Evolutionary conservation across 2,113 vertebrate species (phyloP).

Genomic region (Helogale parvula): DNA sequence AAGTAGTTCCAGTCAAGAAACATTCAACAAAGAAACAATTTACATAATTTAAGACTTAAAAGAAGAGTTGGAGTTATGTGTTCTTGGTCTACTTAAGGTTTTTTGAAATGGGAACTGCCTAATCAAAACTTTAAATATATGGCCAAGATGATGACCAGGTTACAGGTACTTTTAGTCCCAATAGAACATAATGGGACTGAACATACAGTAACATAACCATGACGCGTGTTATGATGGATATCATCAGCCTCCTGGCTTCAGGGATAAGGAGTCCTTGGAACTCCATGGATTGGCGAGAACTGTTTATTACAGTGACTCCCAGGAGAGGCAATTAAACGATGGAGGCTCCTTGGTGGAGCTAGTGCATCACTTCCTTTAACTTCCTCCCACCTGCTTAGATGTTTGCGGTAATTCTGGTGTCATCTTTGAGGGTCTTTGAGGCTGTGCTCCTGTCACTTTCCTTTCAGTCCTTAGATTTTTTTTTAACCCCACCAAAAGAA

Average conservation of each 20-base stretch:
- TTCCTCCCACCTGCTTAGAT: neutral
- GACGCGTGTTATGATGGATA: neutral
- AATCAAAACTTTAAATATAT: neutral
- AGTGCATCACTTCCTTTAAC: neutral
- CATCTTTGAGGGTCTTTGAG: neutral
- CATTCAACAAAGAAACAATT: neutral
- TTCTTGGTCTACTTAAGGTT: neutral
- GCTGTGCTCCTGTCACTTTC: neutral
- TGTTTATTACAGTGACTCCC: neutral
- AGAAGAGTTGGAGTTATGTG: neutral
- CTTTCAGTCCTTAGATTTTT: neutral
- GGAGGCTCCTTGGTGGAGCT: neutral
- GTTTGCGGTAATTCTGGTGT: neutral
- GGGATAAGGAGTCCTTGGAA: neutral
- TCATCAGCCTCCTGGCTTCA: neutral
- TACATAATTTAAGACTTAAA: neutral
- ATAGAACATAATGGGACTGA: neutral
- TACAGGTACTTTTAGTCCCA: neutral
- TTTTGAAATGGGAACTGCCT: neutral
- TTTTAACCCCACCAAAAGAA: neutral
- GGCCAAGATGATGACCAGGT: neutral
- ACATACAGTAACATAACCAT: neutral
- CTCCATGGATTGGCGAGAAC: accelerated
- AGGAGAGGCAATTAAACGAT: neutral
- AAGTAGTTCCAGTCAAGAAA: constrained; percentile 16